Percentiles rank a stretch among this genome's conserved stretches.
Conservation (phyloP, 1,140 invertebrate genomes). For the Drosophila jambulina region DNA sequence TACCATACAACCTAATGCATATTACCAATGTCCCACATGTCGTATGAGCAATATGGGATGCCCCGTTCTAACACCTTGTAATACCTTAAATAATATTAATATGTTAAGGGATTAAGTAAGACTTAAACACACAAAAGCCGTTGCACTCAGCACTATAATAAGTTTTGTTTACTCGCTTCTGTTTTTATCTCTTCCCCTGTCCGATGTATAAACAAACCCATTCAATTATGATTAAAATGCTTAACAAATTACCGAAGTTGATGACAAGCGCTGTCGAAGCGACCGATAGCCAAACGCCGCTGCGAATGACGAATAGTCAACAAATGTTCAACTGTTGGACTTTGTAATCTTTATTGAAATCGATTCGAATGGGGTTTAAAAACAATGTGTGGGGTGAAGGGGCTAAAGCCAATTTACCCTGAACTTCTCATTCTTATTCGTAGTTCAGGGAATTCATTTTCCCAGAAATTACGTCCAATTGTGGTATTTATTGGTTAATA, state of each 20-base stretch:
- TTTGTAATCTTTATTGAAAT: constrained; percentile 51
- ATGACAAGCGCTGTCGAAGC: constrained; percentile 56
- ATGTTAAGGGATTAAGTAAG: background rate
- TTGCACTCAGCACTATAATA: constrained; percentile 5
- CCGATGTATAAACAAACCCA: constrained; percentile 26
- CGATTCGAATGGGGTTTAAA: constrained; percentile 5
- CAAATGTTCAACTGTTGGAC: constrained; percentile 45
- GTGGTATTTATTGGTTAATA: background rate
- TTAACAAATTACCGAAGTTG: constrained; percentile 49
- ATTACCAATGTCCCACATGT: background rate
- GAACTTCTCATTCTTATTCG: background rate
- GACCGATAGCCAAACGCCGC: constrained; percentile 34
- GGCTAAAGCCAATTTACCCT: background rate
- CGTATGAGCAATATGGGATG: constrained; percentile 10
- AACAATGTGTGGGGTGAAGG: background rate
- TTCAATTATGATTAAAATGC: constrained; percentile 49
- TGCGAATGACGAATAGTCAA: constrained; percentile 61
- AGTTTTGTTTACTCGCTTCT: constrained; percentile 18
- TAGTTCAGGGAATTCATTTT: background rate
- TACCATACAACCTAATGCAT: background rate
- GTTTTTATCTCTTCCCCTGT: constrained; percentile 6
- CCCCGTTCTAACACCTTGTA: background rate
- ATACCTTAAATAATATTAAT: background rate
- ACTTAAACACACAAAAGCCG: background rate
- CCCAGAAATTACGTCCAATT: background rate